Base-by-base conservation (phyloP, 1,140 invertebrate genomes). In the Papilio helenus region DNA sequence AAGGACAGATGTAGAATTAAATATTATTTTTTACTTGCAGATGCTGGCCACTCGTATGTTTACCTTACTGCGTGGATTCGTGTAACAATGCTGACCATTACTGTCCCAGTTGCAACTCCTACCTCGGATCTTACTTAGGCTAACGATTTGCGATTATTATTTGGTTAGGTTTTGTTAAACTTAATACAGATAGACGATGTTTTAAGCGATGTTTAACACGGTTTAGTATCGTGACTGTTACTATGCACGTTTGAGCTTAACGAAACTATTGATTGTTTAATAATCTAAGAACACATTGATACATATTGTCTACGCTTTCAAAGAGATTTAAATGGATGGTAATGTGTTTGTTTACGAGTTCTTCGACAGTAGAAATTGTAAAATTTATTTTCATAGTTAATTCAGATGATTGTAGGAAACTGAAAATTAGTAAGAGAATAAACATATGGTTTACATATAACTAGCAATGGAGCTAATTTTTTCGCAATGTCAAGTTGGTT, bases 31-130 rank as follows among this genome's bases (percentile, higher is more conserved):
- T 72, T 81, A 55, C 82, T 94, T 94, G 49, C 88, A 96, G 95
- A 65, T 95, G 92, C 46, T 96, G 95, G 81, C 86, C 86, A 20
- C 96, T 96, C 71, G 95, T 94, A 2, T 96, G 95, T 74, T 83
- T 96, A 44, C 96, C 96, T 12, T 97, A 97, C 81, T 96, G 95
- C 80, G 95, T 96, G 81, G 95, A 97, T 80, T 94, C 91, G 10
- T 97, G 96, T 82, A 93, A 96, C 84, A 94, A 90, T 55, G 95
- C 95, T 29, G 95, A 96, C 79, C 97, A 97, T 85, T 96, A 95
- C 80, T 97, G 97, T 82, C 96, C 96, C 20, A 94, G 95, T 72
- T 97, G 97, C 83, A 92, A 93, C 18, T 85, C 94, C 0, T 87
- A 82, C 42, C 79, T 84, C 42, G 83, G 83, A 14, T 80, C 81